Percentiles rank a stretch among this genome's conserved stretches.
These are phyloP conservation scores for Zele albiditarsus DNA, from an alignment of 2,888 invertebrate genomes.

Conservation along the genomic window DNA sequence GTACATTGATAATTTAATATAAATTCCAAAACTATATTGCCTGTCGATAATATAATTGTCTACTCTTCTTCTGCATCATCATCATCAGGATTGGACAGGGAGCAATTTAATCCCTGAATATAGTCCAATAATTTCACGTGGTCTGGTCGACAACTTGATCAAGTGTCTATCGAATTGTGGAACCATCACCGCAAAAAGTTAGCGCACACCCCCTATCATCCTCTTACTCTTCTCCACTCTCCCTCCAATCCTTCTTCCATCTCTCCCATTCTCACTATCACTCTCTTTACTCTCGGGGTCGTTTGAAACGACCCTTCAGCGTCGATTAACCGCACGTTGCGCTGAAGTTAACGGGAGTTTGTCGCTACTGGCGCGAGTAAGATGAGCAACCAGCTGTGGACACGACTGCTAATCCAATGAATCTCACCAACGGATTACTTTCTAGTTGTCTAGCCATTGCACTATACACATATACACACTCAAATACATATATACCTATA, in stretches of 20 bases:
- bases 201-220: background rate
- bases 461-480: background rate
- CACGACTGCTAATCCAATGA: conserved; percentile 40
- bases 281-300: background rate
- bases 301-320: conserved; percentile 25
- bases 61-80: background rate
- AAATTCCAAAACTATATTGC: background rate
- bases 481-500: background rate
- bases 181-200: conserved; percentile 25
- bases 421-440: conserved; percentile 21
- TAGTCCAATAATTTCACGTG: conserved; percentile 19
- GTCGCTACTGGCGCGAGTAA: conserved; percentile 17
- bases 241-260: background rate
- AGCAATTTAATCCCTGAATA: conserved; percentile 10
- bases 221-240: too few species aligned
- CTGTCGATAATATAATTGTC: background rate
- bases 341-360: conserved; percentile 35
- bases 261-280: background rate
- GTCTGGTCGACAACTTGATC: conserved; percentile 19
- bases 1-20: background rate
- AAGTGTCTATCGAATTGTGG: conserved; percentile 27
- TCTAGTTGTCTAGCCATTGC: background rate
- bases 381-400: conserved; percentile 35
- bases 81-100: background rate
- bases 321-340: conserved; percentile 37